A percentile compares a stretch with the other conserved stretches of the same genome.
Evolutionary conservation across 2,888 invertebrate species (phyloP).

Genomic region (Lepidocyrtoides sp.): DNA sequence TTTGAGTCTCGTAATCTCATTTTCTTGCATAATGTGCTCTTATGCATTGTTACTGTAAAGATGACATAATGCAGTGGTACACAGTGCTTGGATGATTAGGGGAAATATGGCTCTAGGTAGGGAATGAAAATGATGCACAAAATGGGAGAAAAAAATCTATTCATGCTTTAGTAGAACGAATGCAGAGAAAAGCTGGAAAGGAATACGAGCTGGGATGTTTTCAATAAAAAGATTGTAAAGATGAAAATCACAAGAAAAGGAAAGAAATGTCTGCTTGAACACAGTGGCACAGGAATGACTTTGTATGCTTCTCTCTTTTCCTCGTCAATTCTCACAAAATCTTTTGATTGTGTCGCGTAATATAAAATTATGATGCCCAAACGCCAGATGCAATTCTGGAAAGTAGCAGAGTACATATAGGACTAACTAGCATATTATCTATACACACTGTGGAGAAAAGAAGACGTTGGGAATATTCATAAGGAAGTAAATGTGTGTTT

Average conservation of each 20-base stretch:
- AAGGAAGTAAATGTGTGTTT: background rate
- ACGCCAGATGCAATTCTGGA: background rate
- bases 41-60: background rate
- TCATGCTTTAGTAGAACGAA: background rate
- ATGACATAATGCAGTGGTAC: background rate
- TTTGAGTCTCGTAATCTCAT: background rate
- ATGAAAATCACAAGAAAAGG: background rate
- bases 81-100: background rate
- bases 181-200: background rate
- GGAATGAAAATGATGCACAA: background rate
- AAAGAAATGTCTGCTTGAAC: slow-evolving; percentile 2
- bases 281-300: background rate
- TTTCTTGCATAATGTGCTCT: background rate
- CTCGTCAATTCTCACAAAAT: slow-evolving; percentile 2
- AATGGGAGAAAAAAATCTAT: background rate
- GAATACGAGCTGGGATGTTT: background rate
- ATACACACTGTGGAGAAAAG: background rate
- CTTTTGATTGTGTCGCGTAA: slow-evolving; percentile 49
- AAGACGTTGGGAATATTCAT: background rate
- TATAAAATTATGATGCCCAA: slow-evolving; percentile 36
- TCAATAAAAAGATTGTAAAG: background rate
- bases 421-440: no score
- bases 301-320: slow-evolving; percentile 15
- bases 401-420: no score
- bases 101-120: background rate